A percentile compares a stretch with the other conserved stretches of the same genome.
These are phyloP conservation scores for Polylopha cassiicola DNA, from an alignment of 2,888 invertebrate genomes.

Conservation along the genomic window DNA sequence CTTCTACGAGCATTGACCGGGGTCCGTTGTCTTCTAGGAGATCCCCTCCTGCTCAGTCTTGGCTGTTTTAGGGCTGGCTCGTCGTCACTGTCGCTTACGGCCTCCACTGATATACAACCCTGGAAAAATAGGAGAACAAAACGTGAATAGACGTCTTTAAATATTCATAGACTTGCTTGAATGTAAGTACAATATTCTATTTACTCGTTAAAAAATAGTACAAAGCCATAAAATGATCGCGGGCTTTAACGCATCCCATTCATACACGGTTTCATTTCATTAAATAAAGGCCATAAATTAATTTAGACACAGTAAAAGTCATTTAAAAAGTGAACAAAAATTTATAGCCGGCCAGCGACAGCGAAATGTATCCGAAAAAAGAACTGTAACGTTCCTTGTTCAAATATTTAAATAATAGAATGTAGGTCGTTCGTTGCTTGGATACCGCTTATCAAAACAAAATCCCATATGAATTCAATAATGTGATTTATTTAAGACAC, in stretches of 20 bases:
- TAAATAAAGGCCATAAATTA: slow-evolving; percentile 36
- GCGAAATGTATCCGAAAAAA: slow-evolving; percentile 31
- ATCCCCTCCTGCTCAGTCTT: slow-evolving; percentile 71
- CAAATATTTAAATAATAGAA: slow-evolving; percentile 28
- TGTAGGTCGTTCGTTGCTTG: slow-evolving; percentile 40
- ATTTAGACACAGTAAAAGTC: slow-evolving; percentile 56
- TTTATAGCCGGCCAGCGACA: slow-evolving; percentile 37
- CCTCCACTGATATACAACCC: slow-evolving; percentile 72
- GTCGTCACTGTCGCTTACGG: slow-evolving; percentile 82
- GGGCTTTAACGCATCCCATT: slow-evolving; percentile 13
- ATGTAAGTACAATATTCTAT: slow-evolving; percentile 10
- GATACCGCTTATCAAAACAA: slow-evolving; percentile 47
- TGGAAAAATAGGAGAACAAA: slow-evolving; percentile 62
- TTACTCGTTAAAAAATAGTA: slow-evolving; percentile 6
- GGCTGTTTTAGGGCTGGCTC: slow-evolving; percentile 86
- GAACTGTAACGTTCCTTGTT: slow-evolving; percentile 13
- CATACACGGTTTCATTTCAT: slow-evolving; percentile 4
- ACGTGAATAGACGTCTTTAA: slow-evolving; percentile 1
- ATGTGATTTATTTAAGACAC: slow-evolving; percentile 37
- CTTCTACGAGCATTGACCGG: slow-evolving; percentile 49
- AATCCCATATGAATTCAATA: slow-evolving; percentile 37
- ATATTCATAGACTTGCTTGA: slow-evolving; percentile 7
- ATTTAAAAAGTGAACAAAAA: slow-evolving; percentile 39
- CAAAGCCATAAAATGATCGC: no score
- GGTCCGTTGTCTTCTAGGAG: slow-evolving; percentile 56